These are phyloP conservation scores for Syndactyla subalaris DNA, from an alignment of 2,797 vertebrate species.

Conservation along the genomic window DNA sequence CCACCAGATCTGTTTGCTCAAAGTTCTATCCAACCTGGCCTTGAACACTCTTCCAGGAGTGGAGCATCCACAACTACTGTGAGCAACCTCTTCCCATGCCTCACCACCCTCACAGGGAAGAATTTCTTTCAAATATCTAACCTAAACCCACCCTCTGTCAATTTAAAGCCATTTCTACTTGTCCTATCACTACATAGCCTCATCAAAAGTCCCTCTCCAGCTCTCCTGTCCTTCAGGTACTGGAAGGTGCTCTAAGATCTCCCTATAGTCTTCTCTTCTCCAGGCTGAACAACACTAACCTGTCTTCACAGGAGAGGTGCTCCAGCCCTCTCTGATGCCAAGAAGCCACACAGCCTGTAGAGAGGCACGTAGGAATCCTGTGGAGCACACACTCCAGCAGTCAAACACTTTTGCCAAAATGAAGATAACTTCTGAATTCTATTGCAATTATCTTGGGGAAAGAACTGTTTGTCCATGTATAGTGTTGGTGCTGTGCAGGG, in stretches of 20 bases:
- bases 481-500: rapidly evolving
- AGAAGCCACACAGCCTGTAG: neutral
- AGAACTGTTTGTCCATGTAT: rapidly evolving
- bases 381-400: rapidly evolving
- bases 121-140: neutral
- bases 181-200: neutral
- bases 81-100: neutral
- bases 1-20: neutral
- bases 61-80: neutral
- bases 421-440: neutral
- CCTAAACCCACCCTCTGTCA: neutral
- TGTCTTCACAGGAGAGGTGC: neutral
- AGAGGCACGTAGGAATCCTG: neutral
- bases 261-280: neutral
- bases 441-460: neutral
- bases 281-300: neutral
- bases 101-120: neutral
- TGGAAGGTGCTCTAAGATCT: neutral
- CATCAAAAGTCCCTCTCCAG: neutral
- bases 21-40: neutral
- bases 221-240: neutral
- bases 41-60: neutral
- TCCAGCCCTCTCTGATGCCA: neutral
- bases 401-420: neutral
- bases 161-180: neutral